phyloP scores from a whole-genome alignment of 2,888 invertebrate species.

The Miltochrista miniata region DNA sequence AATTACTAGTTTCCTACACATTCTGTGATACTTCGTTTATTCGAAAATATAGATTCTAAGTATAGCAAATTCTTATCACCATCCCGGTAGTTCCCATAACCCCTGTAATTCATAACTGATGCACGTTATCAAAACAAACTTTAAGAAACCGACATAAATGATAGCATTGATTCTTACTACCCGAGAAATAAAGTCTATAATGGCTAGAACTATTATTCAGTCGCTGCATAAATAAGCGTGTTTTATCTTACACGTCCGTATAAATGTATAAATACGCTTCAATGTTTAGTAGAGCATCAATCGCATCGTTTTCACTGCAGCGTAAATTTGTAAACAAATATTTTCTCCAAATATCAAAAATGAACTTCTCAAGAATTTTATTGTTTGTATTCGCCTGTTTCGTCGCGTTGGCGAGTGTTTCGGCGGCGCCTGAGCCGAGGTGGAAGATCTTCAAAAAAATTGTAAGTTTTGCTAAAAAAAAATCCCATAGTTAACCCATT shows the following conservation, averaged over 20 bases:
- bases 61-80: background rate
- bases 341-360: conserved; percentile 24
- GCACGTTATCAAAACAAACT: background rate
- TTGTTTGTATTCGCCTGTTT: conserved; percentile 51
- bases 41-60: background rate
- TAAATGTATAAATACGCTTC: background rate
- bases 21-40: background rate
- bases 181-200: background rate
- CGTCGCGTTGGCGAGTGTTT: conserved; percentile 40
- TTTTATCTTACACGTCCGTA: background rate
- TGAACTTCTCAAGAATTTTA: conserved; percentile 53
- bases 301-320: background rate
- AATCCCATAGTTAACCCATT: no score
- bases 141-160: background rate
- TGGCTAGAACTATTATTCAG: background rate
- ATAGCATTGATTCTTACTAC: background rate
- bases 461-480: no score
- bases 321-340: background rate
- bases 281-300: background rate
- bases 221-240: background rate
- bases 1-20: no score
- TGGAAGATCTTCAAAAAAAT: conserved; percentile 59
- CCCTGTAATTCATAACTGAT: background rate
- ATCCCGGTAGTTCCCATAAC: background rate
- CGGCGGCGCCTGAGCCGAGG: conserved; percentile 48